These are phyloP conservation scores for Acrossocheilus wenchowensis DNA, from an alignment of 2,797 vertebrate genomes.

Conservation along the genomic window DNA sequence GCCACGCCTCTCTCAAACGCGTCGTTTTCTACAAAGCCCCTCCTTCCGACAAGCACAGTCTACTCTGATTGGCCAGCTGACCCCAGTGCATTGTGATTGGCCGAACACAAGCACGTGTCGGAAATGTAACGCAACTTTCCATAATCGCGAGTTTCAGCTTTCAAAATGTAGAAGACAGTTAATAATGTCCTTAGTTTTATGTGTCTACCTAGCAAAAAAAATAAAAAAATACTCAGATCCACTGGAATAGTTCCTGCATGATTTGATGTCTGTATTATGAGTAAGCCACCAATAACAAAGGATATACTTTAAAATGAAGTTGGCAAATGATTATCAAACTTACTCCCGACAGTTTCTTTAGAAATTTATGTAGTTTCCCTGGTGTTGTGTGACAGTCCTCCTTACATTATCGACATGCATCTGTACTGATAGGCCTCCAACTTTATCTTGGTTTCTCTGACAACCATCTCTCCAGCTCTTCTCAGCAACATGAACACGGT, in stretches of 20 bases:
- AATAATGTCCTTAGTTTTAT: no score
- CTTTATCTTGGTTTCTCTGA: constrained; percentile 36
- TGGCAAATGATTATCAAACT: not conserved
- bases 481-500: constrained; percentile 19
- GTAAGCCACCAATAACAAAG: not conserved
- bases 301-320: not conserved
- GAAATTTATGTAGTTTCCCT: not conserved
- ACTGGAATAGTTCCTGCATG: not conserved
- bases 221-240: not conserved
- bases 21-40: no score
- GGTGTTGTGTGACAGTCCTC: not conserved
- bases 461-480: constrained; percentile 26
- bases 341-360: not conserved
- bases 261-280: not conserved
- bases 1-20: no score
- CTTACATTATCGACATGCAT: not conserved
- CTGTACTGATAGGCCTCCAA: constrained; percentile 13
- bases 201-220: not conserved
- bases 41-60: no score
- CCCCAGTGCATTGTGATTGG: no score
- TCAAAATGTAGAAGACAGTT: no score
- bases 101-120: no score
- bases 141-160: no score
- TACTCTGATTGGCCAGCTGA: no score
- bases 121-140: no score